A percentile compares a stretch with the other conserved stretches of the same genome.
Conservation (phyloP, 2,797 vertebrate species). For the Lacerta agilis region DNA sequence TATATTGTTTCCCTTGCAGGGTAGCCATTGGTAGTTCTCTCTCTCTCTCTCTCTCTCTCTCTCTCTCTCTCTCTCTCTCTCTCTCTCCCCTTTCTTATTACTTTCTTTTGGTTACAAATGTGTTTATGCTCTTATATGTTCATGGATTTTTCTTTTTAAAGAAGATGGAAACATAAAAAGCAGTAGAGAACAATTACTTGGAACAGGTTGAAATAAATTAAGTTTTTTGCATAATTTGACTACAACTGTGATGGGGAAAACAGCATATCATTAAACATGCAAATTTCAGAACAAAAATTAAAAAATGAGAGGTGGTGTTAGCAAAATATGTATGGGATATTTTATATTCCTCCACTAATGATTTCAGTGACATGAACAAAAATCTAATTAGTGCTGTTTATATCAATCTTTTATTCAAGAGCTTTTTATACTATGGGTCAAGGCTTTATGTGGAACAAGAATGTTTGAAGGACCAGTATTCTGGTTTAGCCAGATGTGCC, state of each 20-base stretch:
- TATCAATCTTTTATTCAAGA: not conserved
- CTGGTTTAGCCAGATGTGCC: not conserved
- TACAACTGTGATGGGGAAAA: not conserved
- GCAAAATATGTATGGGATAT: fast-evolving
- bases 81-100: no score
- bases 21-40: no score
- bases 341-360: not conserved
- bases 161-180: not conserved
- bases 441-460: not conserved
- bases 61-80: no score
- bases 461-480: not conserved
- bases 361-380: not conserved
- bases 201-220: no score
- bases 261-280: no score
- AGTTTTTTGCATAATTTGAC: not conserved
- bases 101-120: no score
- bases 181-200: not conserved
- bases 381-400: not conserved
- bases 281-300: not conserved
- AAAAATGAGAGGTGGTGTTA: not conserved
- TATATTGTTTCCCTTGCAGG: no score
- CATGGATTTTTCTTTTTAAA: no score
- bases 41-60: no score
- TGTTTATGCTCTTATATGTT: no score
- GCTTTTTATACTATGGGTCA: not conserved